Base-by-base conservation (phyloP, 2,113 vertebrate species). In the Carlito syrichta region DNA sequence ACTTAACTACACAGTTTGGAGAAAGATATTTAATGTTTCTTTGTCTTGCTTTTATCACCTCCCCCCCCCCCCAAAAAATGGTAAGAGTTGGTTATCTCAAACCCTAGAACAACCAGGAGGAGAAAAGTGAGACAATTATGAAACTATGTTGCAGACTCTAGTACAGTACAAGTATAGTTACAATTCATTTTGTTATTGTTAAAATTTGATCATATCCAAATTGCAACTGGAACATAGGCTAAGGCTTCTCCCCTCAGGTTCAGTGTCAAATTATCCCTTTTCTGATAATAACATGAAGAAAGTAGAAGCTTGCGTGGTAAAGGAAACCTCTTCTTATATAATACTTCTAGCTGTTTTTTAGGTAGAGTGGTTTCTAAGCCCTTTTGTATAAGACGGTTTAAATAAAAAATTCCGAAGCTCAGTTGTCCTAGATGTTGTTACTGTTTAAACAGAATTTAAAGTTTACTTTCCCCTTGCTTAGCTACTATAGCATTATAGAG, bases 41-140 rank as follows among this genome's bases (percentile, higher is more conserved):
- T 13, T 5, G 13, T 62, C 62, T 54, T 14, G 1, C 25, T 78
- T 79, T 77, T 30, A 23, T 76, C 43, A n/a, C 63, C n/a, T n/a
- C n/a, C n/a, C n/a, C n/a, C n/a, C n/a, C n/a, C n/a, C n/a, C 40
- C 23, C 12, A 20, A 20, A 77, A 82, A 83, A 17, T 1, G 30
- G 1, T 14, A 27, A 38, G 1, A 35, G 13, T 4, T 35, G 20
- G 0, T 1, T 20, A 25, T 48, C 87, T 82, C 17, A 35, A 2
- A 52, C 1, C 23, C 30, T 50, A 14, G 27, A 35, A 78, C 5
- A 27, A n/a, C 5, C 22, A 17, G 56, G 14, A 63, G 63, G 23
- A 35, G 32, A 22, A 50, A 89, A 58, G 3, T 27, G 45, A 91
- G 52, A 45, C 30, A 30, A 60, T 30, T 14, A 56, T 0, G 38